A percentile compares a stretch with the other conserved stretches of the same genome.
Conservation (phyloP, 2,888 invertebrate genomes). For the Charanyca ferruginea region DNA sequence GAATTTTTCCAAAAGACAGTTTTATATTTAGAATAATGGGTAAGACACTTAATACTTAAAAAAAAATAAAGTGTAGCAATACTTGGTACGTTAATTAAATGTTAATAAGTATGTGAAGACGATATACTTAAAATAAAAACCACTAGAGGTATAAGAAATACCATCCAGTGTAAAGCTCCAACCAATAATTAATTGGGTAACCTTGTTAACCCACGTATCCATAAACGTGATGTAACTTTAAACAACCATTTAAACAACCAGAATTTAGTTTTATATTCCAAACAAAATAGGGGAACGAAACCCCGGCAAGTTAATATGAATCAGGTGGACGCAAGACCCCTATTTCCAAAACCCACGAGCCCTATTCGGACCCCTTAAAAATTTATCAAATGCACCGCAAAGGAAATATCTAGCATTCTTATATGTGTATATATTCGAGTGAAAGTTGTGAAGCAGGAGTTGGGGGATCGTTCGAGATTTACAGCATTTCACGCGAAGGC, state of each 20-base stretch:
- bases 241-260: conserved; percentile 60
- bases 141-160: too few species aligned
- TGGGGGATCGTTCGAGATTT: conserved; percentile 82
- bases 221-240: conserved; percentile 62
- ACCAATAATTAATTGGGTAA: conserved; percentile 50
- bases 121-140: too few species aligned
- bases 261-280: conserved; percentile 66
- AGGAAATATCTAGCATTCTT: conserved; percentile 60
- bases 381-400: conserved; percentile 82
- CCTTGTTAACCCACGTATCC: conserved; percentile 41
- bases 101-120: too few species aligned
- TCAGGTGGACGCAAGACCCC: conserved; percentile 65
- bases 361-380: conserved; percentile 82
- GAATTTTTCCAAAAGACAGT: too few species aligned
- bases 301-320: conserved; percentile 63
- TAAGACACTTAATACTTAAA: too few species aligned
- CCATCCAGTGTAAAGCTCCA: not conserved
- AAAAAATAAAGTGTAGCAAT: too few species aligned
- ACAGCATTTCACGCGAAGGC: conserved; percentile 84
- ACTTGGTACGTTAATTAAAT: too few species aligned
- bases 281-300: conserved; percentile 58
- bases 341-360: conserved; percentile 73
- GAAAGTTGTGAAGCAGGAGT: conserved; percentile 81
- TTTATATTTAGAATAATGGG: too few species aligned
- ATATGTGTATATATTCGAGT: conserved; percentile 54